These are phyloP conservation scores for Micropoecilia bifurca DNA, from an alignment of 2,797 vertebrate species.

Conservation along the genomic window DNA sequence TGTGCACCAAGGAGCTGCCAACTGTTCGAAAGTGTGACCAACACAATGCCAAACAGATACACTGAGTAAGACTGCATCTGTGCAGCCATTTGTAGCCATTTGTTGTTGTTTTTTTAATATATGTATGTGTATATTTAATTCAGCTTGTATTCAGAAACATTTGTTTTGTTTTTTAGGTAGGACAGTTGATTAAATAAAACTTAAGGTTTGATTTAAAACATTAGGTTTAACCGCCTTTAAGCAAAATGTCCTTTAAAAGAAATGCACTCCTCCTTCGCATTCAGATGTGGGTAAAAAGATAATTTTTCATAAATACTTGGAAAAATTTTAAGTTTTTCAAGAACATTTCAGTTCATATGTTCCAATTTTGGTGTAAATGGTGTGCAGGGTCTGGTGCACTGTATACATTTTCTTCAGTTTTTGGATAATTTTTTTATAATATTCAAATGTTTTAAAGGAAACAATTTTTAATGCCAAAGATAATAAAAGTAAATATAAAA, in stretches of 20 bases:
- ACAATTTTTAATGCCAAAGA: no score
- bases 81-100: slow-evolving; percentile 26
- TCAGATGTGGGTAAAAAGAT: neutral
- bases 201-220: neutral
- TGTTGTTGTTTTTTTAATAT: slow-evolving; percentile 15
- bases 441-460: neutral
- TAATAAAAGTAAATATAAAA: no score
- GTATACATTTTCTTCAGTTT: neutral
- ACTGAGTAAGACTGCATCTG: slow-evolving; percentile 61
- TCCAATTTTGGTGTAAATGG: neutral
- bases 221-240: neutral
- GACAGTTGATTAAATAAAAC: neutral
- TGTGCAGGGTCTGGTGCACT: neutral
- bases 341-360: neutral
- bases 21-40: slow-evolving; percentile 83
- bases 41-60: slow-evolving; percentile 70
- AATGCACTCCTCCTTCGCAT: neutral
- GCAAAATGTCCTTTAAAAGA: neutral
- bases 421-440: neutral
- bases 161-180: neutral
- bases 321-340: neutral
- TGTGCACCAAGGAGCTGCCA: slow-evolving; percentile 75
- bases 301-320: neutral
- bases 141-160: neutral
- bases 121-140: slow-evolving; percentile 2